Conservation (phyloP, 1,140 invertebrate genomes). For the Megalonaias nervosa region DNA sequence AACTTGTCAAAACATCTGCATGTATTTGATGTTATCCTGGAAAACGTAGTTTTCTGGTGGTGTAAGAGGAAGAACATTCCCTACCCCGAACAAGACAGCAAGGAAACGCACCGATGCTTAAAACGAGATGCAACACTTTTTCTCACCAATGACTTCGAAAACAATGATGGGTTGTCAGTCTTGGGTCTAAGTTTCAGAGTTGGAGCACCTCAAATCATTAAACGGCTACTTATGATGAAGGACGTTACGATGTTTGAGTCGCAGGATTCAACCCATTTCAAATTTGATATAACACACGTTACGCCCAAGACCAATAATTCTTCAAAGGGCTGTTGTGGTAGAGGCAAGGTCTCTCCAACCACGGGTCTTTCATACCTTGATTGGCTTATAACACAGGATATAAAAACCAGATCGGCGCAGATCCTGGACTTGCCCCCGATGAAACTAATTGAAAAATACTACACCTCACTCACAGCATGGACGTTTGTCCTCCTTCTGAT, state of each 20-base stretch:
- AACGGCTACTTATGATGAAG: slow-evolving; percentile 34
- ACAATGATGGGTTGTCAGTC: slow-evolving; percentile 50
- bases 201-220: slow-evolving; percentile 39
- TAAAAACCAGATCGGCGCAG: slow-evolving; percentile 37
- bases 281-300: slow-evolving; percentile 49
- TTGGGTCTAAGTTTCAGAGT: slow-evolving; percentile 49
- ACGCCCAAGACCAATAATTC: slow-evolving; percentile 48
- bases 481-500: slow-evolving; percentile 51
- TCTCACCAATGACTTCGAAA: slow-evolving; percentile 43
- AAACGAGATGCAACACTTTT: slow-evolving; percentile 42
- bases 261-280: background rate
- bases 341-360: slow-evolving; percentile 21
- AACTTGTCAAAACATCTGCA: slow-evolving; percentile 31
- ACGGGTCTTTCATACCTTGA: slow-evolving; percentile 41
- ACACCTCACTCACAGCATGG: slow-evolving; percentile 47
- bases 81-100: slow-evolving; percentile 44
- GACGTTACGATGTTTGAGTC: slow-evolving; percentile 39
- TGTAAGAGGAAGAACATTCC: slow-evolving; percentile 33
- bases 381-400: slow-evolving; percentile 42
- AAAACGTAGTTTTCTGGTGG: slow-evolving; percentile 47
- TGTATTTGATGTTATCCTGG: slow-evolving; percentile 45
- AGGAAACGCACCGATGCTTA: slow-evolving; percentile 15
- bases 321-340: slow-evolving; percentile 26
- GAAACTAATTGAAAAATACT: slow-evolving; percentile 55
- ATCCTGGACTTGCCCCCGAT: slow-evolving; percentile 58